Percentiles rank a stretch among this genome's conserved stretches.
Evolutionary conservation across 2,113 vertebrate genomes (phyloP).

Genomic region (Butorides virescens): DNA sequence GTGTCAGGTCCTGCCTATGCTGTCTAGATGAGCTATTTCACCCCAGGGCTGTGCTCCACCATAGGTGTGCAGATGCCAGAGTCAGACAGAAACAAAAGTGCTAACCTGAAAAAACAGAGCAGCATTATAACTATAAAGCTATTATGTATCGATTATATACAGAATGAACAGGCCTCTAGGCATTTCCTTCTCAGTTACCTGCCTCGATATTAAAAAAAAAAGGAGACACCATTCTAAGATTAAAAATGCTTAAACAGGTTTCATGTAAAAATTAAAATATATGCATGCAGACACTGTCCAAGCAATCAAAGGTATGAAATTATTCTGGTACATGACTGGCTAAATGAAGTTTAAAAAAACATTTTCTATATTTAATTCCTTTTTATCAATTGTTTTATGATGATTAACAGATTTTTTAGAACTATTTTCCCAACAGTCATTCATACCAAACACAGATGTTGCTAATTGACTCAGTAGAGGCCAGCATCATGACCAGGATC

Average conservation of each 20-base stretch:
- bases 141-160: background rate
- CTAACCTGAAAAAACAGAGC: background rate
- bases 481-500: background rate
- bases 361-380: background rate
- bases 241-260: background rate
- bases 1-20: background rate
- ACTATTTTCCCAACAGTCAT: background rate
- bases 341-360: background rate
- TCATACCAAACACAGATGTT: background rate
- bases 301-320: background rate
- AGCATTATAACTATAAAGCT: background rate
- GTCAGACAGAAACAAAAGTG: background rate
- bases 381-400: background rate
- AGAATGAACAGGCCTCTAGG: background rate
- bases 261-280: background rate
- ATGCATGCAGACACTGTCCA: background rate
- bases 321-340: background rate
- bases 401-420: background rate
- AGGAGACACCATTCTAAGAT: background rate
- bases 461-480: background rate
- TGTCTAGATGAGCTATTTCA: background rate
- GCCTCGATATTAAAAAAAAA: background rate
- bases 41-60: background rate
- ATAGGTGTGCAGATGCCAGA: background rate
- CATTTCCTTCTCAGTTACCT: background rate